Evolutionary conservation across 2,113 vertebrate species (phyloP).

Genomic region (Sinocyclocheilus maitianheensis): DNA sequence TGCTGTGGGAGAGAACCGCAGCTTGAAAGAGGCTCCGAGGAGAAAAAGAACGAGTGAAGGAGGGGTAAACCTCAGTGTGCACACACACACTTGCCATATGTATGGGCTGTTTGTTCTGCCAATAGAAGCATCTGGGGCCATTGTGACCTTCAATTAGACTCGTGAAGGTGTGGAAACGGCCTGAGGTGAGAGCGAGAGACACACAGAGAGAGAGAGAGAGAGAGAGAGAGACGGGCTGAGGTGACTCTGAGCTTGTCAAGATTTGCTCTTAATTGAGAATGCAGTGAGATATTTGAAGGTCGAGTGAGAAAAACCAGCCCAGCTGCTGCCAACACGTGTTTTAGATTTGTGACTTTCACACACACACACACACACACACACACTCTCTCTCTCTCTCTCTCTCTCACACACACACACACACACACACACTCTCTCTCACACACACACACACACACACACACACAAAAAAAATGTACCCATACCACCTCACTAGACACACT

Average conservation of each 20-base stretch:
- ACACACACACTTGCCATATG: conserved; percentile 45
- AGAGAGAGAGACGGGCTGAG: background rate
- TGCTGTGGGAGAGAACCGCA: conserved; percentile 61
- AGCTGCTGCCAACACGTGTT: conserved; percentile 72
- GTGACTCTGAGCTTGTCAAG: conserved; percentile 58
- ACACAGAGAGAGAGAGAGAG: conserved; percentile 18
- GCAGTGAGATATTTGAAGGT: conserved; percentile 69
- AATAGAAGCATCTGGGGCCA: conserved; percentile 65
- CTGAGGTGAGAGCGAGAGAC: conserved; percentile 40
- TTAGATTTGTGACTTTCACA: conserved; percentile 66
- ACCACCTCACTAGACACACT: conserved; percentile 11
- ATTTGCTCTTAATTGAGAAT: conserved; percentile 61
- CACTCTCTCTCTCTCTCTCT: no score
- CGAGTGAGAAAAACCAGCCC: conserved; percentile 64
- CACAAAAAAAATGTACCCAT: no score
- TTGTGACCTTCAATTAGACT: conserved; percentile 70
- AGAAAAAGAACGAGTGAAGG: conserved; percentile 21
- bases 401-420: conserved; percentile 56
- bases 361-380: conserved; percentile 53
- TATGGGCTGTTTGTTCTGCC: conserved; percentile 58
- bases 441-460: conserved; percentile 47
- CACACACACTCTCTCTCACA: conserved; percentile 41
- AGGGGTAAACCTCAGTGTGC: background rate
- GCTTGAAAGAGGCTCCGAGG: conserved; percentile 58
- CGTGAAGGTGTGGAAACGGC: conserved; percentile 56